phyloP scores from a whole-genome alignment of 1,140 invertebrate genomes.

The Parapsyche elsis region DNA sequence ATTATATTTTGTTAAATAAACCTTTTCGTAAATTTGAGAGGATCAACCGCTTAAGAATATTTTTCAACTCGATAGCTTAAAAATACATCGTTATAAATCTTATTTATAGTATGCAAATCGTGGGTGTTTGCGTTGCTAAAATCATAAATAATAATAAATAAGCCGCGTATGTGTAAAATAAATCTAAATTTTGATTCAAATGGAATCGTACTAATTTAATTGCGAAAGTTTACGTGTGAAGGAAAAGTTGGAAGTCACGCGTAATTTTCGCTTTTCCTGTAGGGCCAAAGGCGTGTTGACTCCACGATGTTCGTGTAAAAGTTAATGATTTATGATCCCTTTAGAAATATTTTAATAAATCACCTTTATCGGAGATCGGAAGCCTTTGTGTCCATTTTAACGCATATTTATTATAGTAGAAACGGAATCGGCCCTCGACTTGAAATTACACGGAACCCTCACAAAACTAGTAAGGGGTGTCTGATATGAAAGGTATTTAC shows the following conservation, averaged over 20 bases:
- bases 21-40: no score
- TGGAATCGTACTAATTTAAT: slow-evolving; percentile 30
- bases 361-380: slow-evolving; percentile 47
- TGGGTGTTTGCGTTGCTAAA: not conserved
- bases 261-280: slow-evolving; percentile 31
- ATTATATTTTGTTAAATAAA: no score
- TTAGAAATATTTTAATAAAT: slow-evolving; percentile 51
- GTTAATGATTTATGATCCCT: slow-evolving; percentile 46
- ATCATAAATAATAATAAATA: not conserved
- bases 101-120: not conserved
- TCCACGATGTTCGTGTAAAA: slow-evolving; percentile 34
- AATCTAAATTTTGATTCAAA: slow-evolving; percentile 5
- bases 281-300: slow-evolving; percentile 20
- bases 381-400: slow-evolving; percentile 37
- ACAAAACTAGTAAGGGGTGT: not conserved
- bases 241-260: slow-evolving; percentile 34
- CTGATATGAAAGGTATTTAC: not conserved
- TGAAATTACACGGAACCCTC: not conserved
- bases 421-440: slow-evolving; percentile 21
- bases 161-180: not conserved
- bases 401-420: slow-evolving; percentile 32
- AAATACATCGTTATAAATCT: slow-evolving; percentile 1
- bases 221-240: slow-evolving; percentile 23
- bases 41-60: no score
- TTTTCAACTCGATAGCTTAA: no score